Evolutionary conservation across 2,113 vertebrate genomes (phyloP), one percentile per base, ranked within the genome.

Genomic region (Lophotis ruficrista): DNA sequence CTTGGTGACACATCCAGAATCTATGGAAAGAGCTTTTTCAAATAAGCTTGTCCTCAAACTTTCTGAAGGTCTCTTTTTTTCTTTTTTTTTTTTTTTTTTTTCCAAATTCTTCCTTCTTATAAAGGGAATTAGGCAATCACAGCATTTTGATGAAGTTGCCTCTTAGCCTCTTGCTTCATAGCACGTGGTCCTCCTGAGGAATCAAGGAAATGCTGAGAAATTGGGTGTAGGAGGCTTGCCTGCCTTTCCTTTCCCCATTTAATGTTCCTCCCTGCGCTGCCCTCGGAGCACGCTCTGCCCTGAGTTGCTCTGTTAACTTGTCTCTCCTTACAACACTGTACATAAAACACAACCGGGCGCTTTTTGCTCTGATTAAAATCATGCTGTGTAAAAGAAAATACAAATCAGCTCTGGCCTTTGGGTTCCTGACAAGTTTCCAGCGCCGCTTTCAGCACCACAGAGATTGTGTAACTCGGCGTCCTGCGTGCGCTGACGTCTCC

Each of bases 301-400:
- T 69, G 76, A 11, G 25, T 5, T 48, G 22, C 57, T 83, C 72
- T 87, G 66, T 65, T 75, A 95, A 89, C 77, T 89, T 78, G 85
- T 83, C 76, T 58, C 47, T 89, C 14, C 88, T 93, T 81, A 54
- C 19, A 96, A 86, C 51, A 41, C 38, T 8, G 35, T 73, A 79
- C 24, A 38, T 71, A 84, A 89, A 86, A 41, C 50, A 62, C 76
- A 94, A 73, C 14, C 2, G 25, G 41, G 35, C 0, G 2, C 91
- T 84, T 95, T 95, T 93, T 0, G 3, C 77, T 92, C 56, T 38
- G 83, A 93, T 90, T 93, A 91, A 94, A 92, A 89, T 92, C 86
- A 62, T 28, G 78, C 81, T 93, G 90, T 89, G 86, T 93, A 65
- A 87, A 95, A 96, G 91, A 70, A 92, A 95, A 95, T 62, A 80